Percentiles rank a stretch among this genome's conserved stretches.
phyloP scores from a whole-genome alignment of 2,113 vertebrate genomes.

The Alethe castanea region DNA sequence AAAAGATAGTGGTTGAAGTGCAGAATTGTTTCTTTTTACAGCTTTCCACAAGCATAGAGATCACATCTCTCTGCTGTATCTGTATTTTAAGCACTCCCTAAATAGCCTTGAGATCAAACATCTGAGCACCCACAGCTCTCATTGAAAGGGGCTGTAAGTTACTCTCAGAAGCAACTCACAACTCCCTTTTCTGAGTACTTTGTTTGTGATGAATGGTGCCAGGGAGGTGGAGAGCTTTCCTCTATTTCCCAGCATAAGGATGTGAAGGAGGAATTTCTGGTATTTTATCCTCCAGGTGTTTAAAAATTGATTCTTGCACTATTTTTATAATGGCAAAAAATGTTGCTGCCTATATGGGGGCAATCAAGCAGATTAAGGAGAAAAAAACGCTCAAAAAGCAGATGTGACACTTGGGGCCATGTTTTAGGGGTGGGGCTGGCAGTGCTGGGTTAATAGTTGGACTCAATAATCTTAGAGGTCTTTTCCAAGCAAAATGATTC shows the following conservation, averaged over 20 bases:
- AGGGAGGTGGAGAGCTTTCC: background rate
- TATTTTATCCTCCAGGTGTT: background rate
- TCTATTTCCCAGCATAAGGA: background rate
- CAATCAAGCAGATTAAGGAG: background rate
- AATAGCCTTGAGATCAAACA: background rate
- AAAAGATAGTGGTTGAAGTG: background rate
- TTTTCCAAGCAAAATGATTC: background rate
- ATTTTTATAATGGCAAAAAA: background rate
- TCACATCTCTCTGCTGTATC: background rate
- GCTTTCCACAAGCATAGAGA: background rate
- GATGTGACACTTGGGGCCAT: background rate
- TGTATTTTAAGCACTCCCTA: background rate
- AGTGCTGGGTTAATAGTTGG: background rate
- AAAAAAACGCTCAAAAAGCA: background rate
- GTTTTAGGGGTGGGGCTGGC: background rate
- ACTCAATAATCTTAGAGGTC: background rate
- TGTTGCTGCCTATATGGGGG: background rate
- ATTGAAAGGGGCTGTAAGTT: background rate
- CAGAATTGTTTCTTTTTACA: constrained; percentile 20
- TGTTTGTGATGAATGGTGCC: background rate
- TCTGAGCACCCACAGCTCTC: background rate
- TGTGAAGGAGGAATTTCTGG: background rate
- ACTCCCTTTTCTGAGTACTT: background rate
- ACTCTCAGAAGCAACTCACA: background rate
- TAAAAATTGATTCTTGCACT: background rate